phyloP scores from a whole-genome alignment of 2,888 invertebrate genomes.

The Colletes collaris region DNA sequence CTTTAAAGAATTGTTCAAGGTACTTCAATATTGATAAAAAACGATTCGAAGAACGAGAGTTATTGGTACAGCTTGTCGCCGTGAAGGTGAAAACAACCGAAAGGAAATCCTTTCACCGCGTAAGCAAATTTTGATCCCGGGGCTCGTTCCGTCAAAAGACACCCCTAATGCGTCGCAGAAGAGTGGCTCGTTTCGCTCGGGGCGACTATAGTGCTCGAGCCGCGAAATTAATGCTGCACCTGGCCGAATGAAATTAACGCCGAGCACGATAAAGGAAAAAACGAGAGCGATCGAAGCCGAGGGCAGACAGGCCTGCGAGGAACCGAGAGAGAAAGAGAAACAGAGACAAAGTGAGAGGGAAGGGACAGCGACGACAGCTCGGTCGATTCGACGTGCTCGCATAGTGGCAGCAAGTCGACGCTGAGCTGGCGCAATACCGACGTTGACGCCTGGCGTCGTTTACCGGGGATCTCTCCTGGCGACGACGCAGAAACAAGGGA shows the following conservation, averaged over 20 bases:
- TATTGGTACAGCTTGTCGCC: no score
- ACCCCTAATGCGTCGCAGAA: background rate
- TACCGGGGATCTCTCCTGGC: constrained; percentile 53
- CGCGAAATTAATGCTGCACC: constrained; percentile 66
- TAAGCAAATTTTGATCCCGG: background rate
- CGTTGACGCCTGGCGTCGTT: constrained; percentile 59
- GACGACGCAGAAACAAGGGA: constrained; percentile 62
- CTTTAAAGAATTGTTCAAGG: no score
- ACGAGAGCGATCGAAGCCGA: constrained; percentile 28
- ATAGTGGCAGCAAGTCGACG: constrained; percentile 42
- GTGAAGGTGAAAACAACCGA: no score
- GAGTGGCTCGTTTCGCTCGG: constrained; percentile 36
- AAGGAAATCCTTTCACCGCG: background rate
- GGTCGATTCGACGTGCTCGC: constrained; percentile 55
- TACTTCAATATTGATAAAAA: no score
- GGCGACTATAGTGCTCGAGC: constrained; percentile 26
- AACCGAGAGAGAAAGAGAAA: constrained; percentile 6
- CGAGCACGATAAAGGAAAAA: constrained; percentile 59
- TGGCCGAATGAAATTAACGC: constrained; percentile 72
- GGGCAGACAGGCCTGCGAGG: background rate
- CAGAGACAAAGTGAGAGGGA: constrained; percentile 6
- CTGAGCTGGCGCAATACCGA: constrained; percentile 50
- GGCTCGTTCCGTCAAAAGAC: constrained; percentile 13
- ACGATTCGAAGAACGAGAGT: no score
- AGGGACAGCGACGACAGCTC: constrained; percentile 31